phyloP scores from a whole-genome alignment of 1,140 invertebrate genomes.

The Tetragnatha versicolor region DNA sequence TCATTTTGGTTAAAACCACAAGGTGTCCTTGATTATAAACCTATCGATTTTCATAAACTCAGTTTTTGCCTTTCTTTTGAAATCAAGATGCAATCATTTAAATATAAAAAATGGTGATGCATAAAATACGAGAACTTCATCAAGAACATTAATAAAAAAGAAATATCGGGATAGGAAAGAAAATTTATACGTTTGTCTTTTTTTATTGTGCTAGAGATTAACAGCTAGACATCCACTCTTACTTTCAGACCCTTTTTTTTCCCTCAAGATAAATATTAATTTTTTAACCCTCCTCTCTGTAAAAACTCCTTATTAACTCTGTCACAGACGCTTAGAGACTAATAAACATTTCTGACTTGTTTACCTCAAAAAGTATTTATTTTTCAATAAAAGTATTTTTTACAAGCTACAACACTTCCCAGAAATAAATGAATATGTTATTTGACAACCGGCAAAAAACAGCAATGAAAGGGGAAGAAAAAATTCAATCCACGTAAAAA shows the following conservation, averaged over 20 bases:
- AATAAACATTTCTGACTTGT: slow-evolving; percentile 50
- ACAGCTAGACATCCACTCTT: slow-evolving; percentile 31
- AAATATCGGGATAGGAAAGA: neutral
- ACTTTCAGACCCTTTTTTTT: slow-evolving; percentile 19
- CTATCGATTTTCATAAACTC: too few species aligned
- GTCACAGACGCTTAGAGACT: slow-evolving; percentile 50
- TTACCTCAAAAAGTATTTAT: slow-evolving; percentile 51
- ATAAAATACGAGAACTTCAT: neutral
- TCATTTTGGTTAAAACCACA: too few species aligned
- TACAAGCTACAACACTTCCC: neutral
- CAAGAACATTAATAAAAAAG: slow-evolving; percentile 3
- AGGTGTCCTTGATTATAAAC: too few species aligned
- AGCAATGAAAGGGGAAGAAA: slow-evolving; percentile 21
- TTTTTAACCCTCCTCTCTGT: slow-evolving; percentile 6
- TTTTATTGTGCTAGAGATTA: slow-evolving; percentile 17
- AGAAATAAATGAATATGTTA: slow-evolving; percentile 51
- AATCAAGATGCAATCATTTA: too few species aligned
- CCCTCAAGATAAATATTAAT: slow-evolving; percentile 17
- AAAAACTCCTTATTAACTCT: slow-evolving; percentile 48
- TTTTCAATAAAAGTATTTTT: slow-evolving; percentile 18
- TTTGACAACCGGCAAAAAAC: slow-evolving; percentile 2
- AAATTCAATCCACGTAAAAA: slow-evolving; percentile 24
- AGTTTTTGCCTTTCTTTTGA: too few species aligned
- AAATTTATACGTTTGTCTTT: slow-evolving; percentile 16
- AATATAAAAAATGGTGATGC: neutral